A percentile compares a stretch with the other conserved stretches of the same genome.
Conservation (phyloP, 1,140 invertebrate genomes). For the Drosophila willistoni region DNA sequence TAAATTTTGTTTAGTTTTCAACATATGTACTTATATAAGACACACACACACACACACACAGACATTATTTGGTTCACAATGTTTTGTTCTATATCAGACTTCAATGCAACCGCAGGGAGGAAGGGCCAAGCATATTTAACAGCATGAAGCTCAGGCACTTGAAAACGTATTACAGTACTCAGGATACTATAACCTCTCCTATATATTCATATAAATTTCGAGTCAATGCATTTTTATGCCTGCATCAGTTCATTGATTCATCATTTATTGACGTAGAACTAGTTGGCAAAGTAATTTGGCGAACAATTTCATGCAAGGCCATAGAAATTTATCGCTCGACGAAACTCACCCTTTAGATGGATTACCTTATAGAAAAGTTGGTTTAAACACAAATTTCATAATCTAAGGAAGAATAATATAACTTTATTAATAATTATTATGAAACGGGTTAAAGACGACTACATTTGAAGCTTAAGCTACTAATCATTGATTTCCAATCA, state of each 20-base stretch:
- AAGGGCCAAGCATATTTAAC: not conserved
- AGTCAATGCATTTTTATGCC: not conserved
- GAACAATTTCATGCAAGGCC: too few species aligned
- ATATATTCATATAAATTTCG: not conserved
- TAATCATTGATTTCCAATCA: too few species aligned
- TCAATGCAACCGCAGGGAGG: constrained; percentile 6
- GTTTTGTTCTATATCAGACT: not conserved
- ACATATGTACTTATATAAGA: not conserved
- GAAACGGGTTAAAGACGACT: too few species aligned
- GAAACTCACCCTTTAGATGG: not conserved
- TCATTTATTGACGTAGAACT: constrained; percentile 2
- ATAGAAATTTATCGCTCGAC: not conserved
- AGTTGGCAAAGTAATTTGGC: too few species aligned
- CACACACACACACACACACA: too few species aligned
- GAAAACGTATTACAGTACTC: too few species aligned
- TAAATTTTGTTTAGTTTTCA: too few species aligned
- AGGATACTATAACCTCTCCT: not conserved
- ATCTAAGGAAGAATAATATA: too few species aligned
- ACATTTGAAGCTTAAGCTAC: too few species aligned
- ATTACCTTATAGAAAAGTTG: not conserved
- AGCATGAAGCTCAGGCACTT: not conserved
- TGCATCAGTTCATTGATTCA: not conserved
- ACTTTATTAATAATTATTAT: too few species aligned
- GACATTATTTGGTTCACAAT: not conserved
- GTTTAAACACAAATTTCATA: too few species aligned